Base-by-base conservation (phyloP, 2,797 vertebrate species). In the Pagetopsis macropterus region DNA sequence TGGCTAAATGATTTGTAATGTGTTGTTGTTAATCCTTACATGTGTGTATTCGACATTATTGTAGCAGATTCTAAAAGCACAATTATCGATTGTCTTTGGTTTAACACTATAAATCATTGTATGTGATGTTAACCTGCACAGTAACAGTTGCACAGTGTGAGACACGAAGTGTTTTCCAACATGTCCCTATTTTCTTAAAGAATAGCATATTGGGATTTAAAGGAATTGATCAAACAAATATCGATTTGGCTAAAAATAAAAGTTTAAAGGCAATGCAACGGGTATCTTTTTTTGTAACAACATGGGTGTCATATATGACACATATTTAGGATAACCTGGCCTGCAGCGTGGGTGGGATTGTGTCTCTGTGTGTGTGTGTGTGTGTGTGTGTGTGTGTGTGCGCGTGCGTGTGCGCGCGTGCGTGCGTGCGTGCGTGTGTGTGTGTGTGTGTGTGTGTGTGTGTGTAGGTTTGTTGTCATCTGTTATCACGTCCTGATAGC, bases 401-500 rank as follows among this genome's bases (percentile, higher is more conserved):
- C 2, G 33, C 2, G 33, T 37, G 33, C 8, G 33, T 8, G 33
- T 37, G 33, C 33, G 33, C 37, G 33, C 8, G 33, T 37, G 33
- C 37, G 33, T 8, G 33, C 37, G 33, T 2, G 33, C 33, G 33
- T 8, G 33, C 8, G 33, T 8, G 33, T 33, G 33, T 33, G 33
- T 33, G 33, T 37, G 33, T 37, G 33, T 37, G 84, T 56, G 52
- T 9, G 40, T 60, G 56, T 51, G 65, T 67, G 46, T 73, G 78
- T 72, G 55, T 72, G 82, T 71, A 84, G 89, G 89, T 93, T 93
- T 93, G 93, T 93, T 93, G 94, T 94, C 91, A 76, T 94, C 93
- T 93, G 93, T 95, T 95, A 95, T 95, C 95, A 88, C 89, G 68
- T 92, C 78, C 89, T 74, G 94, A 95, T 94, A 94, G 94, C 76